phyloP scores from a whole-genome alignment of 2,888 invertebrate species.

The Acleris emargana region DNA sequence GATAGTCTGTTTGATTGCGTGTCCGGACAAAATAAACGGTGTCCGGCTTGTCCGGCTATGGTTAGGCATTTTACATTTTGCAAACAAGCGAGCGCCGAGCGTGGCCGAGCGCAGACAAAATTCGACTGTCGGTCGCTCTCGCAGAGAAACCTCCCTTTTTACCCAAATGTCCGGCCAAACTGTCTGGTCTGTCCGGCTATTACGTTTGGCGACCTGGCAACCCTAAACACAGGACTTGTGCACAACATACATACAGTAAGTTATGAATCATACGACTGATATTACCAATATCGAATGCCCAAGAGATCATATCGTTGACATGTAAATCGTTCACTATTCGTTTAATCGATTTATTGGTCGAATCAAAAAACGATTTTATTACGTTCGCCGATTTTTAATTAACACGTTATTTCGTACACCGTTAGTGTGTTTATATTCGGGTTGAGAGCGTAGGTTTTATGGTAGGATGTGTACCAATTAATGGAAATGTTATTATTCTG shows the following conservation, averaged over 20 bases:
- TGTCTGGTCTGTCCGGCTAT: too few species aligned
- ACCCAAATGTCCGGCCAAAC: too few species aligned
- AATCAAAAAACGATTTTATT: slow-evolving; percentile 30
- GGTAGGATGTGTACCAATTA: slow-evolving; percentile 27
- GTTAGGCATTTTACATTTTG: too few species aligned
- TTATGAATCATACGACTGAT: neutral
- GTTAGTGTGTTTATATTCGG: slow-evolving; percentile 32
- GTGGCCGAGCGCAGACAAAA: too few species aligned
- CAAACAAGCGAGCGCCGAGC: too few species aligned
- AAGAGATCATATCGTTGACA: slow-evolving; percentile 23
- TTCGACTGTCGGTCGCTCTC: too few species aligned
- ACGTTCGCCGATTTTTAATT: slow-evolving; percentile 33
- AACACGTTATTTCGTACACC: slow-evolving; percentile 27
- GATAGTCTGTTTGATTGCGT: too few species aligned
- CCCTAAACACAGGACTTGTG: too few species aligned
- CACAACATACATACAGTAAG: neutral
- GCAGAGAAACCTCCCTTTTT: too few species aligned
- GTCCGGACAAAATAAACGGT: too few species aligned
- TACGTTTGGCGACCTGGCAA: too few species aligned
- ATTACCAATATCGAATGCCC: neutral
- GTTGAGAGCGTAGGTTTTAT: slow-evolving; percentile 24
- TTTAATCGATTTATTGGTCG: slow-evolving; percentile 30
- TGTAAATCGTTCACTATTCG: slow-evolving; percentile 16
- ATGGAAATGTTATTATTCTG: slow-evolving; percentile 19
- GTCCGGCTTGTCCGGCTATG: too few species aligned